A percentile compares a stretch with the other conserved stretches of the same genome.
phyloP scores from a whole-genome alignment of 2,888 invertebrate species.

The Drosophila tripunctata region DNA sequence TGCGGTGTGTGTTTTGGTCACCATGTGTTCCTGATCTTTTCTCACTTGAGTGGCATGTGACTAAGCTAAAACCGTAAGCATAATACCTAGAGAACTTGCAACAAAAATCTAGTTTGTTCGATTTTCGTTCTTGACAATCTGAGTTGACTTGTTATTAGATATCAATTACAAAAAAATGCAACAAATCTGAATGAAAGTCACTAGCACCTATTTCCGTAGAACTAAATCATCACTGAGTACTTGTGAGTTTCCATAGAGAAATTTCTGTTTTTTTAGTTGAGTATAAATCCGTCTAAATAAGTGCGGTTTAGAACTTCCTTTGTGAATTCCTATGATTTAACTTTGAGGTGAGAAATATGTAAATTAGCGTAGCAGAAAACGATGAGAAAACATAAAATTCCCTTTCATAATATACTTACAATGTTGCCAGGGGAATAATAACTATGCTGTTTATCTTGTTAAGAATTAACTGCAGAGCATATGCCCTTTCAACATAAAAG shows the following conservation, averaged over 20 bases:
- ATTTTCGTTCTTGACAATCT: too few relatives aligned
- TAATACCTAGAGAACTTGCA: background rate
- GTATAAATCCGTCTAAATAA: too few relatives aligned
- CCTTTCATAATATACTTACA: too few relatives aligned
- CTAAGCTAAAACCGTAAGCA: background rate
- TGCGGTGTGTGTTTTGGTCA: slow-evolving; percentile 29
- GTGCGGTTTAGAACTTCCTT: too few relatives aligned
- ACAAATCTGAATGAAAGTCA: too few relatives aligned
- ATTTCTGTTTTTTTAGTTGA: too few relatives aligned
- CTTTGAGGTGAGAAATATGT: background rate
- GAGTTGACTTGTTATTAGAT: too few relatives aligned
- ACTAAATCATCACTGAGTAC: too few relatives aligned
- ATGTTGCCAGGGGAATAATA: slow-evolving; percentile 29
- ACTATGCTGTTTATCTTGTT: slow-evolving; percentile 25
- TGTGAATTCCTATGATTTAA: too few relatives aligned
- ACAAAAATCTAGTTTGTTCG: background rate
- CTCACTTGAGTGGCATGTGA: slow-evolving; percentile 27
- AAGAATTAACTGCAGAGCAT: slow-evolving; percentile 32
- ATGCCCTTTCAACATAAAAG: slow-evolving; percentile 30
- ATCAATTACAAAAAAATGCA: too few relatives aligned
- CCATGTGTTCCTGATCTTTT: slow-evolving; percentile 6
- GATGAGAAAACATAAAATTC: slow-evolving; percentile 17
- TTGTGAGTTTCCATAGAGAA: too few relatives aligned
- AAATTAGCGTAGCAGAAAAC: background rate
- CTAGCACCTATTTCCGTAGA: too few relatives aligned